Evolutionary conservation across 1,140 invertebrate species (phyloP).

Genomic region (Holotrichia oblita): DNA sequence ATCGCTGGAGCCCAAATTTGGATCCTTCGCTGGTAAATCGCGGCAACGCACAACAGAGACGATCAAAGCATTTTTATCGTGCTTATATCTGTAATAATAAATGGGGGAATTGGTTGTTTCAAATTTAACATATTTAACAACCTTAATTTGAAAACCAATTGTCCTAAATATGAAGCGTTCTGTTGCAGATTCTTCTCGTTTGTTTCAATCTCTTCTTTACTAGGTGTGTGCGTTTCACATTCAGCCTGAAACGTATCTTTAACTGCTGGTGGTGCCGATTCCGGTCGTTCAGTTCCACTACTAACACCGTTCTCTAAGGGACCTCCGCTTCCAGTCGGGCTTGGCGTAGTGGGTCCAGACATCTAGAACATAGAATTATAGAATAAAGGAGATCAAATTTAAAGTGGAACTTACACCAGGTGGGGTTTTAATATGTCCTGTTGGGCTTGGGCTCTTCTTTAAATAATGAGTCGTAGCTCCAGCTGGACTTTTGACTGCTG

Average conservation of each 20-base stretch:
- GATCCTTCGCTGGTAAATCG: conserved; percentile 82
- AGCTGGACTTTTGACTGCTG: conserved; percentile 72
- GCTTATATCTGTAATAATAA: conserved; percentile 73
- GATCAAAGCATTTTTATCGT: conserved; percentile 88
- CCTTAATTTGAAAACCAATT: conserved; percentile 86
- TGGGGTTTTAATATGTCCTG: conserved; percentile 66
- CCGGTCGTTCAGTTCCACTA: conserved; percentile 49
- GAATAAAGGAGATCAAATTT: background rate
- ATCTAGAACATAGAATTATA: conserved; percentile 48
- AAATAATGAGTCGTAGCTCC: conserved; percentile 78
- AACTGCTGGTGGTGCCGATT: conserved; percentile 23
- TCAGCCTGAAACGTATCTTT: conserved; percentile 62
- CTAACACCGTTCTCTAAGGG: conserved; percentile 60
- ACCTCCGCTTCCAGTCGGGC: conserved; percentile 56
- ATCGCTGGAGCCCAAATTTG: conserved; percentile 74
- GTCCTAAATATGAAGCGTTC: conserved; percentile 74
- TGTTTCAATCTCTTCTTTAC: conserved; percentile 69
- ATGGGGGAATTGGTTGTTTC: background rate
- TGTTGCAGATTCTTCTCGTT: conserved; percentile 71
- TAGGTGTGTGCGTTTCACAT: conserved; percentile 63
- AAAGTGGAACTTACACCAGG: conserved; percentile 59
- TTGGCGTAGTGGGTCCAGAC: conserved; percentile 58
- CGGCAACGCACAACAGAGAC: conserved; percentile 91
- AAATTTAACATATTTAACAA: conserved; percentile 49
- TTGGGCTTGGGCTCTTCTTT: conserved; percentile 89